Evolutionary conservation across 2,888 invertebrate species (phyloP).

Genomic region (Eulithis prunata): DNA sequence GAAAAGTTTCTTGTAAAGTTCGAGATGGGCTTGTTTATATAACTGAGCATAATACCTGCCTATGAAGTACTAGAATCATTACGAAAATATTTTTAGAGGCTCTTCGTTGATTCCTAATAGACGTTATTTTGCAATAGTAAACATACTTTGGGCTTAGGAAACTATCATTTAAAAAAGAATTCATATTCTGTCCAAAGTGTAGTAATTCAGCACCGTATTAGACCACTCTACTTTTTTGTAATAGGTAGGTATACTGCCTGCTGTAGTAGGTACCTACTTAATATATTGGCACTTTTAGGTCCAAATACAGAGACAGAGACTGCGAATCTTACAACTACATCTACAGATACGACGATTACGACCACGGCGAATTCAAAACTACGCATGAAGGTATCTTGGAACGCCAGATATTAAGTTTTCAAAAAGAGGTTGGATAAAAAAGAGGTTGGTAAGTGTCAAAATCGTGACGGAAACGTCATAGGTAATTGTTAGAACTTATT

Average conservation of each 20-base stretch:
- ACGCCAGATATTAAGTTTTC: conserved; percentile 1
- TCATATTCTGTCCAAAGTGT: too few relatives aligned
- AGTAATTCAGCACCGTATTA: too few relatives aligned
- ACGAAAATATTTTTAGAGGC: too few relatives aligned
- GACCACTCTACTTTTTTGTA: too few relatives aligned
- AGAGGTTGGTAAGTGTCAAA: conserved; percentile 1
- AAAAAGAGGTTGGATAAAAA: neutral
- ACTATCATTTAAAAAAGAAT: too few relatives aligned
- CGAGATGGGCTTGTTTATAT: neutral
- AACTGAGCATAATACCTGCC: neutral
- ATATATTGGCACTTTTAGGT: neutral
- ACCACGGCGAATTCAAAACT: neutral
- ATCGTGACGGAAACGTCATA: neutral
- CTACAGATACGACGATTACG: neutral
- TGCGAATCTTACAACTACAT: neutral
- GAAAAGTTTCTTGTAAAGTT: conserved; percentile 11
- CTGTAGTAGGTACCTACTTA: too few relatives aligned
- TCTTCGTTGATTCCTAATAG: too few relatives aligned
- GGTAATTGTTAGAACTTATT: conserved; percentile 5
- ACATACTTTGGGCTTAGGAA: too few relatives aligned
- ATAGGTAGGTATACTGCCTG: too few relatives aligned
- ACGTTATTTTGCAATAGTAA: too few relatives aligned
- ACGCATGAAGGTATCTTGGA: conserved; percentile 2
- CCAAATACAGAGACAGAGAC: conserved; percentile 2
- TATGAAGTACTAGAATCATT: neutral